Evolutionary conservation across 2,888 invertebrate species (phyloP), one percentile per base, ranked within the genome.

Genomic region (Acleris literana): DNA sequence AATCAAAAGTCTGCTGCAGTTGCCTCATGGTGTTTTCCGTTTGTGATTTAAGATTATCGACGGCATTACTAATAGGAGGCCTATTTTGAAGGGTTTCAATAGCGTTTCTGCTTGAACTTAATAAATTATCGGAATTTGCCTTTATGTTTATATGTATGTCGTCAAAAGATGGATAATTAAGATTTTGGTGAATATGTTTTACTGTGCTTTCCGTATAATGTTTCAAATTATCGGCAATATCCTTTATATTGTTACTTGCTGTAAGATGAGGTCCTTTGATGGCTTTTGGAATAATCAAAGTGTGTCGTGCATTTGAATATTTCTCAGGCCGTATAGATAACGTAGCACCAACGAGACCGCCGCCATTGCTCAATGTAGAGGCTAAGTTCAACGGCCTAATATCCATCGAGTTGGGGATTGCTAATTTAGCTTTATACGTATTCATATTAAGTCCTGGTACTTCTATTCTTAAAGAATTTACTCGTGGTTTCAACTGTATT

Each of bases 341-440:
- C 48, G 70, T 72, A 11, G 80, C 76, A 17, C 78, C 81, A 43
- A 82, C 63, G 17, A 79, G 65, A 51, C 75, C 73, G 44, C 73
- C 72, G 20, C 73, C 75, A 56, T 77, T 77, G 9, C 76, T 71
- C 18, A 81, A 66, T n/a, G 74, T 69, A 22, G 85, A 81, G 63
- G 81, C 77, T 5, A 81, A 64, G 58, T 79, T 81, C 13, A 84
- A 61, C 57, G 85, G 80, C 68, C 81, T 83, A 2, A 85, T 65
- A 20, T 78, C 72, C 17, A 86, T 70, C 49, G 78, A 74, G 33
- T 80, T 77, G 4, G 86, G 84, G 20, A 80, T 60, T 1, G 83
- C 74, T 44, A 87, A 64, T 72, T 80, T 84, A n/a, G 81, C 72
- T 69, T 76, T 83, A 63, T 76, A 83, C 2, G 80, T 77, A 62